Conservation (phyloP, 92 coral and sea anemone species). For the Palythoa heliodiscus region DNA sequence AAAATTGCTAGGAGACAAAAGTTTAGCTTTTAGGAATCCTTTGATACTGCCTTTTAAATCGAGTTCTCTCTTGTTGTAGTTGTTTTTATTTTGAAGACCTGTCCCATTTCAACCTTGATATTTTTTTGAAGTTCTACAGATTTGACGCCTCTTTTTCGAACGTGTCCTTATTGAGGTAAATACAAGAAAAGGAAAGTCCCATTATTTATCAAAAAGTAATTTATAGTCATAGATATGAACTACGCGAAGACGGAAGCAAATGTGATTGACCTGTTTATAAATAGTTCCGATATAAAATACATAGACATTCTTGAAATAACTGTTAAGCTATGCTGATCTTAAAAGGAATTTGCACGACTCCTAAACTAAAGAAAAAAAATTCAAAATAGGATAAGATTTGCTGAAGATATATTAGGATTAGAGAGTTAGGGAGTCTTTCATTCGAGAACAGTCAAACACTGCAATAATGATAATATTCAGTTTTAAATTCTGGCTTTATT, state of each 20-base stretch:
- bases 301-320: neutral
- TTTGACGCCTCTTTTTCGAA: slow-evolving; percentile 23
- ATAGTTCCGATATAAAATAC: neutral
- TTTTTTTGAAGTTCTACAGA: slow-evolving; percentile 19
- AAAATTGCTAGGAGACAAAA: slow-evolving; percentile 39
- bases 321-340: neutral
- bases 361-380: neutral
- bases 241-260: neutral
- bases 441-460: neutral
- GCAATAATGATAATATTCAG: neutral
- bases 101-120: neutral
- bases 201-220: neutral
- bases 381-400: neutral
- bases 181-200: neutral
- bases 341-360: neutral
- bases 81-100: neutral
- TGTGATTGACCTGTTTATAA: neutral
- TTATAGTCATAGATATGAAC: neutral
- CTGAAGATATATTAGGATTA: too few relatives aligned
- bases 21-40: neutral
- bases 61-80: slow-evolving; percentile 1
- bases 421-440: neutral
- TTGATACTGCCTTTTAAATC: slow-evolving; percentile 7
- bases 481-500: neutral
- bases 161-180: neutral